Percentiles rank a stretch among this genome's conserved stretches.
phyloP scores from a whole-genome alignment of 2,797 vertebrate genomes.

The Phataginus tricuspis region DNA sequence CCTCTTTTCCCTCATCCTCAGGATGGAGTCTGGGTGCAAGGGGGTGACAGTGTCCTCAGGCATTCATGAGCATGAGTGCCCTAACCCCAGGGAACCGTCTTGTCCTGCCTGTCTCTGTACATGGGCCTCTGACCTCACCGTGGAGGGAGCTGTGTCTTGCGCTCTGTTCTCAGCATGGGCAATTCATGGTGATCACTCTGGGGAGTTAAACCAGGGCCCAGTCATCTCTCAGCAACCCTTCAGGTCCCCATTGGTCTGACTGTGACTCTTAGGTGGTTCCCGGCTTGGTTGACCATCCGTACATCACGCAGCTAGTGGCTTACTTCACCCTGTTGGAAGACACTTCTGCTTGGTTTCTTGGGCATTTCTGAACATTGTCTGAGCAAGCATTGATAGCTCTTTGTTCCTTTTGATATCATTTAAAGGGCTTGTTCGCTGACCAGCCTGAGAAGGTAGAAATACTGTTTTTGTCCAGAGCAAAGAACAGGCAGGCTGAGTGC shows the following conservation, averaged over 20 bases:
- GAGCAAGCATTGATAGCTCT: not conserved
- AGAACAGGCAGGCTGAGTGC: not conserved
- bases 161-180: not conserved
- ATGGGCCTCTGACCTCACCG: not conserved
- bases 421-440: not conserved
- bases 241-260: not conserved
- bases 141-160: not conserved
- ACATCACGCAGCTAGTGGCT: not conserved
- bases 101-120: not conserved
- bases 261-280: not conserved
- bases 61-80: not conserved
- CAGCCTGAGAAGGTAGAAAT: not conserved
- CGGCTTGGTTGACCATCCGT: not conserved
- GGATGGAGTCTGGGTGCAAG: not conserved
- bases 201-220: not conserved
- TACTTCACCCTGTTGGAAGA: not conserved
- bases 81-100: not conserved
- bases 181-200: not conserved
- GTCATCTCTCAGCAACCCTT: not conserved
- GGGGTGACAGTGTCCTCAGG: fast-evolving
- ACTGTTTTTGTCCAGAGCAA: not conserved
- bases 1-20: not conserved
- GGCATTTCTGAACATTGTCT: not conserved
- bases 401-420: not conserved
- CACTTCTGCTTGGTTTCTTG: not conserved